phyloP scores from a whole-genome alignment of 2,888 invertebrate genomes.

The Agrilus mali region DNA sequence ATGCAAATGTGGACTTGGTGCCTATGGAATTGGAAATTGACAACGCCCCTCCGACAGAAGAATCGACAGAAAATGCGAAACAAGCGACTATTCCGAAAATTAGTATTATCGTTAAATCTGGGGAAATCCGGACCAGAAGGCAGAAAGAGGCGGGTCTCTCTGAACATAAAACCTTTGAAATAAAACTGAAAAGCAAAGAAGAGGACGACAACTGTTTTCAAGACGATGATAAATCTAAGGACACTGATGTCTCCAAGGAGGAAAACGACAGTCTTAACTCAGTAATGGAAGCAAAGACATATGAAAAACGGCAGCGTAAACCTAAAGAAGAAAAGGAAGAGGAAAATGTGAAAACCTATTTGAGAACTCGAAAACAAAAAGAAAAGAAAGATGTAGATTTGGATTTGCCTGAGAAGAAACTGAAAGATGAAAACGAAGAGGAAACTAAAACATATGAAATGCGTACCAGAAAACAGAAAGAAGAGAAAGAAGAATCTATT shows the following conservation, averaged over 20 bases:
- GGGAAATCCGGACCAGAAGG: neutral
- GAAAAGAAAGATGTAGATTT: conserved; percentile 1
- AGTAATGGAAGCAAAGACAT: conserved; percentile 1
- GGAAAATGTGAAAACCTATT: conserved; percentile 13
- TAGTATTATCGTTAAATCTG: neutral
- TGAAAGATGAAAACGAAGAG: conserved; percentile 2
- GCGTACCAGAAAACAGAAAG: conserved; percentile 5
- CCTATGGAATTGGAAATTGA: conserved; percentile 1
- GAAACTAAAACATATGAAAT: neutral
- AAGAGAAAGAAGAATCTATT: conserved; percentile 5
- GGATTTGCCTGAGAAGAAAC: conserved; percentile 1
- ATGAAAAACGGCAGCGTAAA: conserved; percentile 14
- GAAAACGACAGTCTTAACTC: conserved; percentile 4
- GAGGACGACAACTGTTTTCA: neutral
- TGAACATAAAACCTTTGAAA: neutral
- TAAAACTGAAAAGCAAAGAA: no score
- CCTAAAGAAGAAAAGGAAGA: conserved; percentile 22
- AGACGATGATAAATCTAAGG: conserved; percentile 1
- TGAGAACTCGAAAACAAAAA: neutral
- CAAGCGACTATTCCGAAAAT: neutral
- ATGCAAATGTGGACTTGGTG: conserved; percentile 1
- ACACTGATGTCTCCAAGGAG: neutral
- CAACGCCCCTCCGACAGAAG: neutral
- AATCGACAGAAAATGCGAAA: neutral
- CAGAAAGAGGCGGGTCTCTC: neutral